Evolutionary conservation across 2,113 vertebrate species (phyloP).

Genomic region (Hipposideros armiger): DNA sequence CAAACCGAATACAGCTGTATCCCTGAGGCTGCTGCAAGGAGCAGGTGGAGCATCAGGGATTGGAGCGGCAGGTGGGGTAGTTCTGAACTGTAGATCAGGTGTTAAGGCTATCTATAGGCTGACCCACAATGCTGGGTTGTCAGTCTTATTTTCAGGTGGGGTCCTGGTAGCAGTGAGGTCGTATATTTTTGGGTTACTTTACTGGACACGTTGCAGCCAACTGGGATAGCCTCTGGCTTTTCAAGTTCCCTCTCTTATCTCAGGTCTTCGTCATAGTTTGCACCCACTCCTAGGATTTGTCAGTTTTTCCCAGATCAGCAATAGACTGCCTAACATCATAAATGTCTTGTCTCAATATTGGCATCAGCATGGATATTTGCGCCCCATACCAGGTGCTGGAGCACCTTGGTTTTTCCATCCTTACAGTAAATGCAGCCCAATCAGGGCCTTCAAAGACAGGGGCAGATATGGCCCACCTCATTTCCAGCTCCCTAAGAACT

Average conservation of each 20-base stretch:
- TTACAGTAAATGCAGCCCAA: background rate
- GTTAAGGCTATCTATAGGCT: background rate
- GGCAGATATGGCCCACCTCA: background rate
- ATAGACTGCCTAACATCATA: background rate
- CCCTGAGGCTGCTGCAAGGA: background rate
- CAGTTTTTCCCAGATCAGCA: background rate
- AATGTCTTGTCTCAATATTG: background rate
- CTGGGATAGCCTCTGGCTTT: background rate
- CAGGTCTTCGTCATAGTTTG: background rate
- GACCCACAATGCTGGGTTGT: background rate
- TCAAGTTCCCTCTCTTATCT: background rate
- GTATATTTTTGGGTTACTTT: background rate
- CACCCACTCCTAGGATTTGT: background rate
- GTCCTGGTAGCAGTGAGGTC: background rate
- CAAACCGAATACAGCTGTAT: background rate
- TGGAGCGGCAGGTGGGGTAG: background rate
- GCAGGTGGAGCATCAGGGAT: background rate
- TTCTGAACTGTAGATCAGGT: background rate
- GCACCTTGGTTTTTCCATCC: background rate
- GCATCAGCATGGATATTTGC: background rate
- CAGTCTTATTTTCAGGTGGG: background rate
- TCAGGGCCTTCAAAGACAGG: background rate
- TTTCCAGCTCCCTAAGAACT: background rate
- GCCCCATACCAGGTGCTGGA: background rate
- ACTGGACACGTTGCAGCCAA: background rate